Percentiles rank a stretch among this genome's conserved stretches.
phyloP scores from a whole-genome alignment of 2,888 invertebrate genomes.

The Hofmannophila pseudospretella region DNA sequence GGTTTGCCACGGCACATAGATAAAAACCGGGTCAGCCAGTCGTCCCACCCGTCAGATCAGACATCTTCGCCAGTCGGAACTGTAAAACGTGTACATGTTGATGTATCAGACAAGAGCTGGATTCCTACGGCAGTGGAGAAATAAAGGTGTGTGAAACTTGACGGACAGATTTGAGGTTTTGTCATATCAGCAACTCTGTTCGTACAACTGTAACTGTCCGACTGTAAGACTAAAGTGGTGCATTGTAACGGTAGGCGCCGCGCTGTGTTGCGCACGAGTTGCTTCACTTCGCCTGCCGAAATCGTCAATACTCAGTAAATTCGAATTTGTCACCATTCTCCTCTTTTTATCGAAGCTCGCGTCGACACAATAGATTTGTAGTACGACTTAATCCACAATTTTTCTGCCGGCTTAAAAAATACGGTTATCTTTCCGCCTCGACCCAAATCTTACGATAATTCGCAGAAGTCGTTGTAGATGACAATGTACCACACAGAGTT shows the following conservation, averaged over 20 bases:
- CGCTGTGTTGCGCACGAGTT: constrained; percentile 49
- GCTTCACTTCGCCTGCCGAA: constrained; percentile 29
- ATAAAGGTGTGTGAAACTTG: no score
- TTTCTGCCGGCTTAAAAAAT: constrained; percentile 21
- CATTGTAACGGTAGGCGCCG: constrained; percentile 57
- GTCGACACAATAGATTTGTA: constrained; percentile 10
- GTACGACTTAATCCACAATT: constrained; percentile 22
- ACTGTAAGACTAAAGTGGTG: constrained; percentile 41
- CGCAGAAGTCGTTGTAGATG: not conserved
- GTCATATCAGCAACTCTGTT: constrained; percentile 16
- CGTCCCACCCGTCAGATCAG: no score
- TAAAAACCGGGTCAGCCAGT: no score
- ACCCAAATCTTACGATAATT: constrained; percentile 14
- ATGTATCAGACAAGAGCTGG: no score
- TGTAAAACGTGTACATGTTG: no score
- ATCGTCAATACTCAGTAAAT: constrained; percentile 43
- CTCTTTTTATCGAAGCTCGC: constrained; percentile 29
- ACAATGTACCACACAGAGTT: no score
- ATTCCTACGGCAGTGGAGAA: no score
- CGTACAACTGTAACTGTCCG: constrained; percentile 34
- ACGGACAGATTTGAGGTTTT: no score
- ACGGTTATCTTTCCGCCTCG: constrained; percentile 28
- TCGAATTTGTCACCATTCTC: constrained; percentile 41
- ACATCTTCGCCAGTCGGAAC: no score
- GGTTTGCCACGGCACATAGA: no score